A percentile compares a stretch with the other conserved stretches of the same genome.
phyloP scores from a whole-genome alignment of 1,140 invertebrate genomes.

The Pemphigus obesinymphae region DNA sequence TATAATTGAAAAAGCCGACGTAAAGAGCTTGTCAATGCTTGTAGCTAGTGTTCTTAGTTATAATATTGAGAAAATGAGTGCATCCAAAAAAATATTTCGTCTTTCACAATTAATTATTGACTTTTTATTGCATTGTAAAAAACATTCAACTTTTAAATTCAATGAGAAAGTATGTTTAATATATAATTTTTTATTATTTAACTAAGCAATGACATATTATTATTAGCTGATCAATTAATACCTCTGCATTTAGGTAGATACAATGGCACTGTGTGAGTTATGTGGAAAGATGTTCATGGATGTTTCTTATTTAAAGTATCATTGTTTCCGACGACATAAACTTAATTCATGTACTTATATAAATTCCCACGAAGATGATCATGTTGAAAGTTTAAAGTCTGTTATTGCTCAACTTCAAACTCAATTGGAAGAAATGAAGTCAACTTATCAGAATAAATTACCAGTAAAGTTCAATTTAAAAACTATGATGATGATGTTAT shows the following conservation, averaged over 20 bases:
- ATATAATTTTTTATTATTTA: background rate
- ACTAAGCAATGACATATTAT: no score
- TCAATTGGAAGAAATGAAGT: background rate
- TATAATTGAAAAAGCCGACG: slow-evolving; percentile 1
- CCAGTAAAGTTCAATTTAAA: background rate
- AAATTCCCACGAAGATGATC: background rate
- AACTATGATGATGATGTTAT: background rate
- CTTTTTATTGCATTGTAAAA: slow-evolving; percentile 15
- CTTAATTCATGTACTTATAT: background rate
- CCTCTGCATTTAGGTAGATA: slow-evolving; percentile 5
- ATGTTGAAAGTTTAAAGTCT: background rate
- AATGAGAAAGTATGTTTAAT: background rate
- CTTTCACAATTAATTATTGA: slow-evolving; percentile 19
- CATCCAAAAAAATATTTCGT: slow-evolving; percentile 9
- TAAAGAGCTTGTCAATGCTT: background rate
- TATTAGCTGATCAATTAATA: background rate
- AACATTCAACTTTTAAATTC: background rate
- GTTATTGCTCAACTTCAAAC: background rate
- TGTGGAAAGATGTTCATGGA: slow-evolving; percentile 19
- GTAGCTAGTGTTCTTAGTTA: slow-evolving; percentile 23
- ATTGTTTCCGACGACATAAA: background rate
- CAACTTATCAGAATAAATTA: background rate
- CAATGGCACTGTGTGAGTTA: background rate
- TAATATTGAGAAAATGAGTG: slow-evolving; percentile 20
- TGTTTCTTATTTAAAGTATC: background rate